Evolutionary conservation across 2,797 vertebrate genomes (phyloP).

Genomic region (Lateolabrax maculatus): DNA sequence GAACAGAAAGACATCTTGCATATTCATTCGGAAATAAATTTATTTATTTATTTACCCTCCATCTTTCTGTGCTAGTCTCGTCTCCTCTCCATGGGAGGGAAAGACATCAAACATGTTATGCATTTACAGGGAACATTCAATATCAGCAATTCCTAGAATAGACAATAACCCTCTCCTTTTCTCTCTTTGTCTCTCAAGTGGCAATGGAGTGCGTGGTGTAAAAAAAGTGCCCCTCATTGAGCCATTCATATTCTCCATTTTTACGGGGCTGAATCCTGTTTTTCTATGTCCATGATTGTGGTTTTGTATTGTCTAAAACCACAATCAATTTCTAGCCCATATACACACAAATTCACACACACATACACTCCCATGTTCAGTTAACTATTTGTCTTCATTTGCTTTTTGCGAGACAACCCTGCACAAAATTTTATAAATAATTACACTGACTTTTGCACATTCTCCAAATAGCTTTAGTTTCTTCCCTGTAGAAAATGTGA

Average conservation of each 20-base stretch:
- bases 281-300: too few species aligned
- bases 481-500: neutral
- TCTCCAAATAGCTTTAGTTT: neutral
- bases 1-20: slow-evolving; percentile 54
- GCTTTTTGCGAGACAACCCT: neutral
- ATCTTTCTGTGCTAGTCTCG: slow-evolving; percentile 39
- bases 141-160: slow-evolving; percentile 58
- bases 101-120: slow-evolving; percentile 50
- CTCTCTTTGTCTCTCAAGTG: slow-evolving; percentile 18
- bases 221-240: slow-evolving; percentile 9
- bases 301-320: too few species aligned
- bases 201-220: slow-evolving; percentile 19
- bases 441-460: neutral
- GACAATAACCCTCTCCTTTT: slow-evolving; percentile 25
- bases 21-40: slow-evolving; percentile 56
- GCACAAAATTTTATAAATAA: neutral
- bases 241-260: slow-evolving; percentile 20
- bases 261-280: slow-evolving; percentile 17
- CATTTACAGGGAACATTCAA: slow-evolving; percentile 56
- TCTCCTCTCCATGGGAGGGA: slow-evolving; percentile 51
- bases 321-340: neutral
- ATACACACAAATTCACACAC: neutral
- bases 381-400: neutral
- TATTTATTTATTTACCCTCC: slow-evolving; percentile 58
- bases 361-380: neutral